Percentiles rank a stretch among this genome's conserved stretches.
Conservation (phyloP, 2,888 invertebrate genomes). For the Steinernema carpocapsae region DNA sequence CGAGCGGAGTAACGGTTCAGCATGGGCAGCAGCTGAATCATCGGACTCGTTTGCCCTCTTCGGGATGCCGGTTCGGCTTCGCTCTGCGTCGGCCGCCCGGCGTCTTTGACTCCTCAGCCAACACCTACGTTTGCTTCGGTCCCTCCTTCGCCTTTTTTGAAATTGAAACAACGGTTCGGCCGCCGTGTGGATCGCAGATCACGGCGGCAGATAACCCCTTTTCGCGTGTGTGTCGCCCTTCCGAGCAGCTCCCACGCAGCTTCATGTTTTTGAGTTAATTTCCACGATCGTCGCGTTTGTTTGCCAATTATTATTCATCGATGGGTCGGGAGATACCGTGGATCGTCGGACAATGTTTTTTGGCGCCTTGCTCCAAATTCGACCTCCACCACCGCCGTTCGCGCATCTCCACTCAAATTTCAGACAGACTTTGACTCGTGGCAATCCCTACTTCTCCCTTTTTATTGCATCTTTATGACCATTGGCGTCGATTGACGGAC, state of each 20-base stretch:
- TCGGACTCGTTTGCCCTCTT: conserved; percentile 17
- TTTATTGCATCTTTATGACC: conserved; percentile 28
- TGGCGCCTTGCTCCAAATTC: background rate
- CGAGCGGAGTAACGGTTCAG: background rate
- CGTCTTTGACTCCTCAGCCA: background rate
- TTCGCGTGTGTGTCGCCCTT: background rate
- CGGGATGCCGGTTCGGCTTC: conserved; percentile 8
- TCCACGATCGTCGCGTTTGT: conserved; percentile 9
- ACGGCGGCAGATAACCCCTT: conserved; percentile 21
- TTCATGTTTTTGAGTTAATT: conserved; percentile 4
- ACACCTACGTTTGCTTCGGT: background rate
- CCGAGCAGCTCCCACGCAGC: conserved; percentile 1
- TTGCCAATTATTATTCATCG: conserved; percentile 19
- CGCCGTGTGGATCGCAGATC: background rate
- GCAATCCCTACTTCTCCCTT: conserved; percentile 12
- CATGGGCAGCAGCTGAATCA: conserved; percentile 15
- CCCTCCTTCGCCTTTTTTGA: background rate
- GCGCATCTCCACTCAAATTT: background rate
- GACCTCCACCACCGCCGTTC: background rate
- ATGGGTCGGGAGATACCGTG: background rate
- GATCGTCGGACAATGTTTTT: background rate
- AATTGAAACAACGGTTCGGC: conserved; percentile 1
- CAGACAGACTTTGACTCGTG: background rate
- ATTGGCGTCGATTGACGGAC: background rate
- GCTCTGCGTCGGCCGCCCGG: background rate